Base-by-base conservation (phyloP, 2,797 vertebrate species). In the Diceros bicornis region DNA sequence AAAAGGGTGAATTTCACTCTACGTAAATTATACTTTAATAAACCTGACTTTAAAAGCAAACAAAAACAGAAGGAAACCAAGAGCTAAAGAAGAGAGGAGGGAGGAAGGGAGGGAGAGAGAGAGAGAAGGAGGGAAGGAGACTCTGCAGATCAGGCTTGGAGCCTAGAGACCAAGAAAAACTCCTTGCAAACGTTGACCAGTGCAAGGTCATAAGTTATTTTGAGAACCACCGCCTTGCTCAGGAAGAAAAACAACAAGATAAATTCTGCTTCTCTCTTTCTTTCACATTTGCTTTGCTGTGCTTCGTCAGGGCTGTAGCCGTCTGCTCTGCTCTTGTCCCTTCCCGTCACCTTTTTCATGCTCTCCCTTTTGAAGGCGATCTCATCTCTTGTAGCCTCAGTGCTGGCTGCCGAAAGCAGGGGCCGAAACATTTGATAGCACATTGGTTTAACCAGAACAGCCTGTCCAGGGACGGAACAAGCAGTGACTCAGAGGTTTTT, bases 401-500 rank as follows among this genome's bases (percentile, higher is more conserved):
- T 4, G 47, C 20, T 16, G 13, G 32, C 74, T 29, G 34, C 72
- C 37, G 17, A 66, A 61, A 81, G 55, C 32, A 6, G 3, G 47
- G 25, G 21, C n/a, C 6, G 1, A 69, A 90, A 71, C 37, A 77
- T 61, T 50, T 88, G 32, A 21, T 68, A 55, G 74, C 62, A 69
- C 44, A 23, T 92, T 59, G 75, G 52, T 69, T 81, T 52, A 81
- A 96, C 72, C 14, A 68, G 92, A 88, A 71, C 62, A 52, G 20
- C 27, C 50, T 85, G 41, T 85, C 68, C 0, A 1, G 92, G 23
- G 29, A 75, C 3, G 3, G 17, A 89, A 89, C 66, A 85, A 78
- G 41, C 71, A 62, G 41, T 57, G 83, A 89, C 68, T 34, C 34
- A 55, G 29, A 4, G 50, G 47, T 44, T 93, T 91, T 55, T 64